Conservation (phyloP, 1,140 invertebrate genomes). For the Neocloeon triangulifer region DNA sequence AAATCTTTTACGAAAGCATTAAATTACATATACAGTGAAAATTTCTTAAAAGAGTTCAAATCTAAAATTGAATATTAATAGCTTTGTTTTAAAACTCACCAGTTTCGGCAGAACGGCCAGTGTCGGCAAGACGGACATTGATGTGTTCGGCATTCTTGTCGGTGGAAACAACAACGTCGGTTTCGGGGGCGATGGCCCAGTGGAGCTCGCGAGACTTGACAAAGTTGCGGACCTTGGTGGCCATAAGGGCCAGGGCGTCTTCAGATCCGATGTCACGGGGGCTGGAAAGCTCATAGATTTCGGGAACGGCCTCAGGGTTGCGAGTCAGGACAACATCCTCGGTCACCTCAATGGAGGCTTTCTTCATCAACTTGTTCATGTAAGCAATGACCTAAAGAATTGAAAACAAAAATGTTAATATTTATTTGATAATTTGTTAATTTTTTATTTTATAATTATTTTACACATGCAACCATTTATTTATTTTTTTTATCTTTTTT, state of each 20-base stretch:
- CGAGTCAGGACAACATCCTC: slow-evolving; percentile 55
- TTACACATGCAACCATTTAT: too few relatives aligned
- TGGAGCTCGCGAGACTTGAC: slow-evolving; percentile 40
- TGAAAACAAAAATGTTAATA: too few relatives aligned
- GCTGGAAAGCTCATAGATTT: neutral
- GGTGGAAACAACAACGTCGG: slow-evolving; percentile 47
- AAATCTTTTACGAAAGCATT: too few relatives aligned
- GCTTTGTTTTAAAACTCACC: slow-evolving; percentile 3
- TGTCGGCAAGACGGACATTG: too few relatives aligned
- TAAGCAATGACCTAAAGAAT: slow-evolving; percentile 58
- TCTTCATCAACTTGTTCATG: slow-evolving; percentile 56
- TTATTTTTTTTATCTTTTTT: too few relatives aligned
- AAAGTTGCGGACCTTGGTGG: slow-evolving; percentile 48
- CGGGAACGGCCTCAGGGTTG: slow-evolving; percentile 16
- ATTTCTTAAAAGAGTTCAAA: too few relatives aligned
- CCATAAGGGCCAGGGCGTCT: slow-evolving; percentile 41
- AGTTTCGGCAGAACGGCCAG: slow-evolving; percentile 8
- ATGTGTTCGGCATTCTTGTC: slow-evolving; percentile 42
- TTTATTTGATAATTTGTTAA: too few relatives aligned
- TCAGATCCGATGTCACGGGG: slow-evolving; percentile 13
- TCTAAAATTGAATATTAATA: neutral
- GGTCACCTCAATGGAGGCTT: slow-evolving; percentile 43
- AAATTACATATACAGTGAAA: too few relatives aligned
- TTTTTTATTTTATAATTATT: too few relatives aligned
- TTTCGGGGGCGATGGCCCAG: slow-evolving; percentile 44